Conservation (phyloP, 2,888 invertebrate genomes). For the Acanthococcus lagerstroemiae region DNA sequence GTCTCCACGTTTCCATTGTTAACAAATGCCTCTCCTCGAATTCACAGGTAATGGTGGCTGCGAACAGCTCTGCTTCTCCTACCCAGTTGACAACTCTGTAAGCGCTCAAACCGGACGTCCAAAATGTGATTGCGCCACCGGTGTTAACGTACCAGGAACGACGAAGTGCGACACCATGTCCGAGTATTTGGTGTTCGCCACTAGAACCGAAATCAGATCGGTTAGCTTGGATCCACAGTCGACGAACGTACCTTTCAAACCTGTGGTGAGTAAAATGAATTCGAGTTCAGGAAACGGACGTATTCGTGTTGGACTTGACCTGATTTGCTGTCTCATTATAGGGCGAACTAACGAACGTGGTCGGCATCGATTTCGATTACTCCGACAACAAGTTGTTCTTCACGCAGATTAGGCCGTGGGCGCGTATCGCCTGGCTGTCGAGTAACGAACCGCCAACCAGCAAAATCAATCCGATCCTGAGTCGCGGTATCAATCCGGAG, state of each 20-base stretch:
- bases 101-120: constrained; percentile 43
- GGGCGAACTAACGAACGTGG: constrained; percentile 79
- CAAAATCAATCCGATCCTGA: constrained; percentile 58
- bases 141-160: constrained; percentile 55
- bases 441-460: constrained; percentile 56
- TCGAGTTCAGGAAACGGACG: background rate
- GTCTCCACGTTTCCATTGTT: too few relatives aligned
- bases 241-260: constrained; percentile 72
- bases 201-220: constrained; percentile 84
- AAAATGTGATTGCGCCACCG: constrained; percentile 86
- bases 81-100: constrained; percentile 56
- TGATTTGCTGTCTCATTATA: constrained; percentile 32
- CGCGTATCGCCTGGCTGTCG: constrained; percentile 72
- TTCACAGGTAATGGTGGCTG: constrained; percentile 67
- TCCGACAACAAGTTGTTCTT: constrained; percentile 77
- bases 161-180: constrained; percentile 71
- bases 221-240: constrained; percentile 77
- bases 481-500: constrained; percentile 78
- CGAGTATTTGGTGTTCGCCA: constrained; percentile 87
- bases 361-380: constrained; percentile 92
- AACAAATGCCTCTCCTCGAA: too few relatives aligned
- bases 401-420: constrained; percentile 86
- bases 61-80: constrained; percentile 90
- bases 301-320: too few relatives aligned
- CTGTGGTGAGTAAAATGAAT: constrained; percentile 46